Evolutionary conservation across 2,888 invertebrate species (phyloP).

Genomic region (Eucriotettix oculatus): DNA sequence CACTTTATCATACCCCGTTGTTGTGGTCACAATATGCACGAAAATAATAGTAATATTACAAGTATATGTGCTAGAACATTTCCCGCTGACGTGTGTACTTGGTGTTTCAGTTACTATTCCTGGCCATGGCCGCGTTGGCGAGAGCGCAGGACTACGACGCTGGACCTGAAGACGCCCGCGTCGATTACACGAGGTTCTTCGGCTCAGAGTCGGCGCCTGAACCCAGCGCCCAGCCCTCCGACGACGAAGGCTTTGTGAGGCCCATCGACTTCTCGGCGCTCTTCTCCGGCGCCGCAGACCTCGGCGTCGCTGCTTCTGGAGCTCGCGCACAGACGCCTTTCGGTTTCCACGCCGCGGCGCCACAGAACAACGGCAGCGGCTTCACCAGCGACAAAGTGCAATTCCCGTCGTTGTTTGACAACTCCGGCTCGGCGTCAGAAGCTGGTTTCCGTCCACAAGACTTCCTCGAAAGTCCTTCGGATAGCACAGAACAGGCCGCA

Average conservation of each 20-base stretch:
- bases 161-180: not conserved
- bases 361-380: conserved; percentile 14
- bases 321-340: conserved; percentile 13
- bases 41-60: too few species aligned
- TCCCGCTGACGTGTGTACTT: too few species aligned
- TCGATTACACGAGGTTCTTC: conserved; percentile 1
- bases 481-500: conserved; percentile 14
- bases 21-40: too few species aligned
- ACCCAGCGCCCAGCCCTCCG: not conserved
- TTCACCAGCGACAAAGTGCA: conserved; percentile 17
- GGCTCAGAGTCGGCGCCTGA: not conserved
- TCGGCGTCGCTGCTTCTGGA: conserved; percentile 10
- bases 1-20: too few species aligned
- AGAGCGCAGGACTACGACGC: not conserved
- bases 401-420: conserved; percentile 18
- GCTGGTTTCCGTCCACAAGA: conserved; percentile 21
- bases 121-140: too few species aligned
- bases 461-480: conserved; percentile 17
- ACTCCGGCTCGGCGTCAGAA: conserved; percentile 15
- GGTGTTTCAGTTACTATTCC: too few species aligned
- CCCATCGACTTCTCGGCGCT: conserved; percentile 37
- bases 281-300: conserved; percentile 14
- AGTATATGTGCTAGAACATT: too few species aligned
- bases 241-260: conserved; percentile 28
- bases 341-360: conserved; percentile 11